A percentile compares a stretch with the other conserved stretches of the same genome.
Conservation (phyloP, 2,888 invertebrate species). For the Brassicogethes aeneus region DNA sequence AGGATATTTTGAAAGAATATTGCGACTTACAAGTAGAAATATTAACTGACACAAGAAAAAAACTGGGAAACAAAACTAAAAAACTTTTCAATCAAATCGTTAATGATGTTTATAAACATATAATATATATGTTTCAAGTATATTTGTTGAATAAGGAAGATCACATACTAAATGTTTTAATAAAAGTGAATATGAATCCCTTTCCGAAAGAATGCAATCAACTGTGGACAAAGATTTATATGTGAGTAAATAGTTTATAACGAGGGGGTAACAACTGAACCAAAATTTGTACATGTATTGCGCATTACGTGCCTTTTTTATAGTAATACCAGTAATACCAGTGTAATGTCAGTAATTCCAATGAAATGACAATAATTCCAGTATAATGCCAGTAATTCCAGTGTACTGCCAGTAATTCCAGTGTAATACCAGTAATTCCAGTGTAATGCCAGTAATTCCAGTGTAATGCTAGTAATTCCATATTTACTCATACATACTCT, state of each 20-base stretch:
- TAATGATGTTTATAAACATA: neutral
- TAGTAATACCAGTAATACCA: too few relatives aligned
- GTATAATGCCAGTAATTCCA: too few relatives aligned
- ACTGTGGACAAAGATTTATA: neutral
- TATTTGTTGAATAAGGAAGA: neutral
- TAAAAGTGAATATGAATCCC: neutral
- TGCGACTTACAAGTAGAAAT: neutral
- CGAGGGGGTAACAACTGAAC: too few relatives aligned
- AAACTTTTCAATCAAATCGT: neutral
- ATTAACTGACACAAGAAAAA: neutral
- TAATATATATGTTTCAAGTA: neutral
- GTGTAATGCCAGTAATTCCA: too few relatives aligned
- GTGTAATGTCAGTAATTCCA: too few relatives aligned
- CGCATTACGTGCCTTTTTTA: too few relatives aligned
- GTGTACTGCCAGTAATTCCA: too few relatives aligned
- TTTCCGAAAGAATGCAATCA: neutral
- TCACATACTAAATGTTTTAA: neutral
- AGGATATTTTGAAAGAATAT: neutral
- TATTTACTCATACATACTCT: too few relatives aligned
- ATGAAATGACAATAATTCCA: too few relatives aligned
- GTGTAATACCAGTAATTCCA: too few relatives aligned
- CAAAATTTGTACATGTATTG: too few relatives aligned
- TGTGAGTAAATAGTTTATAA: neutral
- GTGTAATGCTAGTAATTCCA: too few relatives aligned
- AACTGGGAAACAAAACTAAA: neutral